These are phyloP conservation scores for Rallus limicola DNA, from an alignment of 2,113 vertebrate genomes.

Conservation along the genomic window DNA sequence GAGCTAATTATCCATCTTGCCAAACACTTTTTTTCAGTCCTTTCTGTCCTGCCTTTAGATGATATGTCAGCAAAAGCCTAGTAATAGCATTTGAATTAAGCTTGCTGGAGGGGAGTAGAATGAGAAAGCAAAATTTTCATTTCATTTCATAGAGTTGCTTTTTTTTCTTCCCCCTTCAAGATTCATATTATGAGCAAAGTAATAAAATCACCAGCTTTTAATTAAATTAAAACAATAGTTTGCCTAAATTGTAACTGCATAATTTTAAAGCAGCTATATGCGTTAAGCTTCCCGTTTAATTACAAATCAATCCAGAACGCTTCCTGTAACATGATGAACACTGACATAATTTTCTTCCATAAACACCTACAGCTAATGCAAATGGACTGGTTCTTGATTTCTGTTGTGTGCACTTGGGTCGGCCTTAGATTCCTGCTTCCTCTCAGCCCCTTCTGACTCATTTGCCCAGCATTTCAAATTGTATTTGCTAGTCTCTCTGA, in stretches of 20 bases:
- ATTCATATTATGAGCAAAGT: neutral
- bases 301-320: neutral
- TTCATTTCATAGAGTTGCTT: neutral
- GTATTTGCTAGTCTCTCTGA: neutral
- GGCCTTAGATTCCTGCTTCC: neutral
- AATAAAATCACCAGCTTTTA: conserved; percentile 19
- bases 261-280: conserved; percentile 13
- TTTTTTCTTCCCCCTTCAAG: neutral
- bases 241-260: neutral
- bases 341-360: neutral
- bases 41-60: neutral
- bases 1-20: conserved; percentile 28
- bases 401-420: neutral
- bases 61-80: neutral
- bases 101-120: neutral
- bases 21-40: neutral
- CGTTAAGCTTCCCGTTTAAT: conserved; percentile 16
- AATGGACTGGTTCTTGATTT: conserved; percentile 19
- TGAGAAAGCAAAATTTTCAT: conserved; percentile 6
- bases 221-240: conserved; percentile 35
- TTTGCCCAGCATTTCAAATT: neutral
- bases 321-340: neutral
- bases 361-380: conserved; percentile 31
- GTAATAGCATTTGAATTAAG: conserved; percentile 18
- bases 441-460: neutral